Conservation (phyloP, 2,113 vertebrate genomes). For the Xyliphius kryptos region DNA sequence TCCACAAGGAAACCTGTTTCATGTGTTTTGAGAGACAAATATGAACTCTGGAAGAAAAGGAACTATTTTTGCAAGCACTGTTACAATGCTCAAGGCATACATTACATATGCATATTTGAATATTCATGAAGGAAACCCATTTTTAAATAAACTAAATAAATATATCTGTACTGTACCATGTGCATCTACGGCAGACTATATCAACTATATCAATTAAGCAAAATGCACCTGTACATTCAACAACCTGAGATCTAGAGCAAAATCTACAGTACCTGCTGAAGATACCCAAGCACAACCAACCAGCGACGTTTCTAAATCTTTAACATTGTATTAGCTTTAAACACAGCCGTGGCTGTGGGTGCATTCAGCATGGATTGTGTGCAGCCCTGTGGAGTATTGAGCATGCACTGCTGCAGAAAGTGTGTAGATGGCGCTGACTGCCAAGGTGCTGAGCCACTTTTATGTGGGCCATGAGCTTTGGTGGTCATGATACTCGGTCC, state of each 20-base stretch:
- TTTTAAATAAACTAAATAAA: too few species aligned
- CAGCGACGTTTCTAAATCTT: background rate
- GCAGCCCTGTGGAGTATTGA: slow-evolving; percentile 12
- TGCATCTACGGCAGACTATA: too few species aligned
- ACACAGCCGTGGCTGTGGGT: background rate
- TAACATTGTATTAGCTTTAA: too few species aligned
- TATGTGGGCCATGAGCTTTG: slow-evolving; percentile 35
- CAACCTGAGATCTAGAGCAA: slow-evolving; percentile 3
- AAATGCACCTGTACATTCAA: background rate
- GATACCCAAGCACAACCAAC: slow-evolving; percentile 6
- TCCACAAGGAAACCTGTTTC: background rate
- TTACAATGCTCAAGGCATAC: too few species aligned
- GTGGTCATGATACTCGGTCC: slow-evolving; percentile 58
- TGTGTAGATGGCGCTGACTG: slow-evolving; percentile 47
- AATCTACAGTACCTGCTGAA: background rate
- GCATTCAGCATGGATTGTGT: background rate
- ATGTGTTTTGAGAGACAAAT: background rate
- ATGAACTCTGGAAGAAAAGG: background rate
- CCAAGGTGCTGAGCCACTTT: slow-evolving; percentile 32
- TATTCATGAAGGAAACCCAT: too few species aligned
- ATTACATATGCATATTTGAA: too few species aligned
- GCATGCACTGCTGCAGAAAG: background rate
- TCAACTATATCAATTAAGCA: background rate
- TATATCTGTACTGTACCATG: too few species aligned
- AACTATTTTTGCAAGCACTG: too few species aligned